Evolutionary conservation across 1,140 invertebrate genomes (phyloP).

Genomic region (Antheraea mylitta): DNA sequence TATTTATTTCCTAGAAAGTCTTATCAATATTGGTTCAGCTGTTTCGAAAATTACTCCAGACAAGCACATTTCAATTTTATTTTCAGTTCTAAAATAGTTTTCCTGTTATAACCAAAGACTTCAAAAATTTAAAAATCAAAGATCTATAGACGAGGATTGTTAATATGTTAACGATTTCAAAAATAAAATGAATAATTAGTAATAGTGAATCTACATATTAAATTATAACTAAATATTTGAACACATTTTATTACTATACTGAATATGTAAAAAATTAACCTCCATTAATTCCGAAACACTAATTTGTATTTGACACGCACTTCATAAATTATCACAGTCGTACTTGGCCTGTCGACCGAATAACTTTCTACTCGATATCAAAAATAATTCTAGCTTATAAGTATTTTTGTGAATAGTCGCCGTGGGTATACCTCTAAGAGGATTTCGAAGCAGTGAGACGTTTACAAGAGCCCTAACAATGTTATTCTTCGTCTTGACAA

Average conservation of each 20-base stretch:
- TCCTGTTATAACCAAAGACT: too few relatives aligned
- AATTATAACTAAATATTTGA: neutral
- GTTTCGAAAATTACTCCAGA: too few relatives aligned
- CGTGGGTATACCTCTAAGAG: slow-evolving; percentile 38
- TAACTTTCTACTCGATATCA: neutral
- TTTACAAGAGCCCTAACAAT: slow-evolving; percentile 69
- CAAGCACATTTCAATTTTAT: too few relatives aligned
- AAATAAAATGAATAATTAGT: too few relatives aligned
- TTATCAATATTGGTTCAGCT: too few relatives aligned
- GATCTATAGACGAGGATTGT: too few relatives aligned
- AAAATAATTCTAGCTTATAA: neutral
- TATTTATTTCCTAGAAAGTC: too few relatives aligned
- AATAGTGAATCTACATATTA: neutral
- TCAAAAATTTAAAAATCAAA: too few relatives aligned
- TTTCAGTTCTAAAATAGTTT: too few relatives aligned
- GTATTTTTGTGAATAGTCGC: neutral
- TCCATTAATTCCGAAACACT: neutral
- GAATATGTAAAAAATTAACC: neutral
- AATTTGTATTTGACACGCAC: neutral
- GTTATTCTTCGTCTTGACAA: slow-evolving; percentile 71
- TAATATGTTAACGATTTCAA: too few relatives aligned
- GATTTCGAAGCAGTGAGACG: slow-evolving; percentile 58
- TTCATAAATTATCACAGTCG: neutral
- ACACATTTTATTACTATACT: neutral
- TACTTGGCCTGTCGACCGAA: neutral